These are phyloP conservation scores for Molossus molossus DNA, from an alignment of 2,797 vertebrate genomes.

Conservation along the genomic window DNA sequence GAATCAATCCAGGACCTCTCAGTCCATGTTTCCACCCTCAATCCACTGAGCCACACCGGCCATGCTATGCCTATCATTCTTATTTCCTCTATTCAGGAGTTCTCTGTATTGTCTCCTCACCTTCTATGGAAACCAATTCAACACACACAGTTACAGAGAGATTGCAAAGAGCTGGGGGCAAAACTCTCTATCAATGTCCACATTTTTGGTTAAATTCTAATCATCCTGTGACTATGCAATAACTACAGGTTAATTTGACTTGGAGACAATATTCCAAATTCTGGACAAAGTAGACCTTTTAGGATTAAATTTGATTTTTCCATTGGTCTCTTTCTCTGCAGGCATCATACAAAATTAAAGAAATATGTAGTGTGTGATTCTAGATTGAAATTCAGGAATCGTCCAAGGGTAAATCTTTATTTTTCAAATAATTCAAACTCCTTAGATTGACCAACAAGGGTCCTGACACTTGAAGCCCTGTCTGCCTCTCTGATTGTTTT, in stretches of 20 bases:
- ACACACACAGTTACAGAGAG: not conserved
- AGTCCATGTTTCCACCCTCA: not conserved
- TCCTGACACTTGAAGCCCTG: not conserved
- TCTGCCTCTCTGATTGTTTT: not conserved
- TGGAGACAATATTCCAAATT: not conserved
- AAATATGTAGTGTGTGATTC: not conserved
- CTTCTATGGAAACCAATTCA: not conserved
- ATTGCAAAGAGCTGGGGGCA: not conserved
- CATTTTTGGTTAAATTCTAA: not conserved
- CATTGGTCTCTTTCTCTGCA: not conserved
- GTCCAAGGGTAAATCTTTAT: not conserved
- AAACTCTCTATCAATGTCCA: not conserved
- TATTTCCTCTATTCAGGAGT: not conserved
- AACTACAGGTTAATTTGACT: not conserved
- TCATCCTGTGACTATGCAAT: not conserved
- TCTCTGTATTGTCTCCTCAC: not conserved
- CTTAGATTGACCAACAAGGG: not conserved
- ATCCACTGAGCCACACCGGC: not conserved
- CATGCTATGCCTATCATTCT: not conserved
- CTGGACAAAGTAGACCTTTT: not conserved
- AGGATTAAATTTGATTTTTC: not conserved
- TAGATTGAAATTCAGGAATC: conserved; percentile 1
- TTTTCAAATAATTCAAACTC: not conserved
- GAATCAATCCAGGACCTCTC: not conserved
- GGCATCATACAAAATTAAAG: conserved; percentile 11